Evolutionary conservation across 2,888 invertebrate species (phyloP).

Genomic region (Taenaris catops): DNA sequence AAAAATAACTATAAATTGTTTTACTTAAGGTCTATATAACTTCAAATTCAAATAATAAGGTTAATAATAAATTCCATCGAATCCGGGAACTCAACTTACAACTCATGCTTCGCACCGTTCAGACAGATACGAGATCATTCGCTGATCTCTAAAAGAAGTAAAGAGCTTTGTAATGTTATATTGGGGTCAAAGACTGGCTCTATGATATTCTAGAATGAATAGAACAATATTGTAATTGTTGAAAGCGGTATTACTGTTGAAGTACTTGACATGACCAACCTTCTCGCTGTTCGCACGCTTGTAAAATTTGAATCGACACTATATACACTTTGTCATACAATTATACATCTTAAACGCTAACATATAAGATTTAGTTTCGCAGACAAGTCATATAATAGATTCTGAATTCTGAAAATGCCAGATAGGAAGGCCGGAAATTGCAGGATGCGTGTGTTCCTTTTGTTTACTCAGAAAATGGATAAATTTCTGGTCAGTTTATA

Average conservation of each 20-base stretch:
- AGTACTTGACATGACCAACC: conserved; percentile 21
- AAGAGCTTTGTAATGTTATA: too few relatives aligned
- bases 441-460: conserved; percentile 16
- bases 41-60: too few relatives aligned
- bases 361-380: not conserved
- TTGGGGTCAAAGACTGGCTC: too few relatives aligned
- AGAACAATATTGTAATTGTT: not conserved
- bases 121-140: not conserved
- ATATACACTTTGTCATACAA: not conserved
- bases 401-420: conserved; percentile 16
- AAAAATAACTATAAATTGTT: too few relatives aligned
- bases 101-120: not conserved
- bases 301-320: conserved; percentile 23
- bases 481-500: conserved; percentile 1
- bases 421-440: conserved; percentile 20
- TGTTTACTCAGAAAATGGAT: conserved; percentile 20
- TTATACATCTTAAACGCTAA: conserved; percentile 1
- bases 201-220: too few relatives aligned
- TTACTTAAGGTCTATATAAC: too few relatives aligned
- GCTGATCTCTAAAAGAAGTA: not conserved
- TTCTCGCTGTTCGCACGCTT: conserved; percentile 22
- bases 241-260: conserved; percentile 6
- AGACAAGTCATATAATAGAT: conserved; percentile 6
- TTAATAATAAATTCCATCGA: too few relatives aligned
- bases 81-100: too few relatives aligned